phyloP scores from a whole-genome alignment of 2,888 invertebrate species.

The Automeris io region DNA sequence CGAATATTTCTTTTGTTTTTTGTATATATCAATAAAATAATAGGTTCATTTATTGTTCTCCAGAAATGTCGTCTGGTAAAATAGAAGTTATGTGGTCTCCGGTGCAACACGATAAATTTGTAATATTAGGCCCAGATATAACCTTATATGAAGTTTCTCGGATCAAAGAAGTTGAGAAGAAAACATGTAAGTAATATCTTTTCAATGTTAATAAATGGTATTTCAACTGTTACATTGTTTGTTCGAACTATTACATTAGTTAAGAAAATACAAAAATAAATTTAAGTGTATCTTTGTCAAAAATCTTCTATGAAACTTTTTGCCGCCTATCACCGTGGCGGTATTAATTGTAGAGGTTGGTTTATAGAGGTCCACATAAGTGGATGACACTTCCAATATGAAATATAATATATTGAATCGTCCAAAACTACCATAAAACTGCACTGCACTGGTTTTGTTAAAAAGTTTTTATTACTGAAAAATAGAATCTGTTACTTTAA shows the following conservation, averaged over 20 bases:
- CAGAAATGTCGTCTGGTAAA: slow-evolving; percentile 51
- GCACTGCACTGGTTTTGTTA: too few relatives aligned
- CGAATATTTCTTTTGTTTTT: neutral
- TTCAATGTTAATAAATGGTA: neutral
- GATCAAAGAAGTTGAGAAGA: slow-evolving; percentile 75
- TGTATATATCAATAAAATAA: neutral
- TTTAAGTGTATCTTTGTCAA: neutral
- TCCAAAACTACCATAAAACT: too few relatives aligned
- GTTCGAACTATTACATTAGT: neutral
- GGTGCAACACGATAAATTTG: slow-evolving; percentile 83
- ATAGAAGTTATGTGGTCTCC: slow-evolving; percentile 94
- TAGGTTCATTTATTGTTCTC: too few relatives aligned
- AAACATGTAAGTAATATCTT: slow-evolving; percentile 48
- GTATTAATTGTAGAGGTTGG: neutral
- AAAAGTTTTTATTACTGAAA: too few relatives aligned
- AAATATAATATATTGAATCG: too few relatives aligned
- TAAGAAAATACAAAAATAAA: neutral
- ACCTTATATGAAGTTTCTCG: slow-evolving; percentile 87
- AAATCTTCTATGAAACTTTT: neutral
- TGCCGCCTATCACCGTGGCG: neutral
- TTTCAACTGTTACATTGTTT: too few relatives aligned
- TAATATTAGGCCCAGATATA: slow-evolving; percentile 94
- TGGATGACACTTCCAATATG: too few relatives aligned
- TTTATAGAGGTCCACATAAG: too few relatives aligned
- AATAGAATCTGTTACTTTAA: too few relatives aligned